Conservation (phyloP, 2,888 invertebrate genomes). For the Acanthococcus lagerstroemiae region DNA sequence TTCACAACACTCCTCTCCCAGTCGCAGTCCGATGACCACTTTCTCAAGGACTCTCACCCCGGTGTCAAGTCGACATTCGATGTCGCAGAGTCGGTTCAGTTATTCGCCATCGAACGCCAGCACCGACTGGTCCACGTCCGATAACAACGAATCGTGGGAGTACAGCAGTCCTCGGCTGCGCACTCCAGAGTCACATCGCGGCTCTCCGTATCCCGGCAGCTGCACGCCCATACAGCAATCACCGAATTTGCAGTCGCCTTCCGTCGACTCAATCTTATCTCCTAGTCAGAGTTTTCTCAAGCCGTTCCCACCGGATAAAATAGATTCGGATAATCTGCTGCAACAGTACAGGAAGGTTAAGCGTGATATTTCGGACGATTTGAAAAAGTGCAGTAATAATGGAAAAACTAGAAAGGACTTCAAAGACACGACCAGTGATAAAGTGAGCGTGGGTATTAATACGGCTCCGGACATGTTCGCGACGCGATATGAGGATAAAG, state of each 20-base stretch:
- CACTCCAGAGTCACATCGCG: neutral
- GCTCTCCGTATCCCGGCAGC: neutral
- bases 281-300: slow-evolving; percentile 2
- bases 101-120: neutral
- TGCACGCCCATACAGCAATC: slow-evolving; percentile 3
- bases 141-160: neutral
- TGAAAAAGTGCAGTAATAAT: neutral
- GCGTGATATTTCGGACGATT: neutral
- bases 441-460: neutral
- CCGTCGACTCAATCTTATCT: slow-evolving; percentile 9
- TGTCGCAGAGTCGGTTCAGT: neutral
- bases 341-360: neutral
- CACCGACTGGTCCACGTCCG: neutral
- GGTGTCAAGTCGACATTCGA: neutral
- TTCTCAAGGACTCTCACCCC: slow-evolving; percentile 8
- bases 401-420: neutral
- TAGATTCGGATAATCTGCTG: slow-evolving; percentile 6
- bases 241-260: slow-evolving; percentile 17
- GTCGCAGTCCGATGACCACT: neutral
- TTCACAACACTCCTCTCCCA: too few relatives aligned
- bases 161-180: neutral
- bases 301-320: slow-evolving; percentile 10
- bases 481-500: slow-evolving; percentile 6
- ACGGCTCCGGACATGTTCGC: neutral
- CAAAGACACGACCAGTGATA: neutral